Conservation (phyloP, 1,140 invertebrate genomes). For the Eupeodes corollae region DNA sequence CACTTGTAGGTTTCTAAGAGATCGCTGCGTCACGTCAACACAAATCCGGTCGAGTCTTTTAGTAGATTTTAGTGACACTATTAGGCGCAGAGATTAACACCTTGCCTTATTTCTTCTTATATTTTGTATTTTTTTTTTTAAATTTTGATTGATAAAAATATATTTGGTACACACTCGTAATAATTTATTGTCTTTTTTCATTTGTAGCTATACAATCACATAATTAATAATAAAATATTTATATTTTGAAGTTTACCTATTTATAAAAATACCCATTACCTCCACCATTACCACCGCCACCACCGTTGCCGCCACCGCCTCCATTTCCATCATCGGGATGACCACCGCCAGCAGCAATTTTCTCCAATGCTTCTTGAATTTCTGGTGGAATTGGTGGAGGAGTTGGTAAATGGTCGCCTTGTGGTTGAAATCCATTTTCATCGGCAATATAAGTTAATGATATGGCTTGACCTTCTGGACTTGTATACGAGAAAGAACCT, state of each 20-base stretch:
- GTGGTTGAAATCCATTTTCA: slow-evolving; percentile 64
- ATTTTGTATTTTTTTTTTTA: too few relatives aligned
- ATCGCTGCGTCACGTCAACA: too few relatives aligned
- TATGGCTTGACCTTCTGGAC: slow-evolving; percentile 58
- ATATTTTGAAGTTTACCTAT: not conserved
- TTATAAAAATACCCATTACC: slow-evolving; percentile 8
- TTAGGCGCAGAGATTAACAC: too few relatives aligned
- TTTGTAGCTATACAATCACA: not conserved
- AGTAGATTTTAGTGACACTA: too few relatives aligned
- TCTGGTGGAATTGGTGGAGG: slow-evolving; percentile 69
- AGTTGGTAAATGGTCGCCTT: slow-evolving; percentile 62
- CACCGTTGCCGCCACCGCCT: slow-evolving; percentile 8
- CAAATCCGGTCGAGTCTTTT: too few relatives aligned
- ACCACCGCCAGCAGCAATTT: slow-evolving; percentile 53
- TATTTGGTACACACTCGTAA: too few relatives aligned
- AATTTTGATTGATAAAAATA: too few relatives aligned
- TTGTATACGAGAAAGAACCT: slow-evolving; percentile 61
- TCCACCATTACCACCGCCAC: not conserved
- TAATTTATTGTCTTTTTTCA: too few relatives aligned
- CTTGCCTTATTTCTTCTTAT: too few relatives aligned
- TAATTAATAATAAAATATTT: not conserved
- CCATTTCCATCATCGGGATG: slow-evolving; percentile 8
- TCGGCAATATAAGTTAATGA: slow-evolving; percentile 66
- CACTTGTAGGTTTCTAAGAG: too few relatives aligned
- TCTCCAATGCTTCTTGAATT: slow-evolving; percentile 69